Base-by-base conservation (phyloP, 1,140 invertebrate species). In the Philotrypesis tridentata region DNA sequence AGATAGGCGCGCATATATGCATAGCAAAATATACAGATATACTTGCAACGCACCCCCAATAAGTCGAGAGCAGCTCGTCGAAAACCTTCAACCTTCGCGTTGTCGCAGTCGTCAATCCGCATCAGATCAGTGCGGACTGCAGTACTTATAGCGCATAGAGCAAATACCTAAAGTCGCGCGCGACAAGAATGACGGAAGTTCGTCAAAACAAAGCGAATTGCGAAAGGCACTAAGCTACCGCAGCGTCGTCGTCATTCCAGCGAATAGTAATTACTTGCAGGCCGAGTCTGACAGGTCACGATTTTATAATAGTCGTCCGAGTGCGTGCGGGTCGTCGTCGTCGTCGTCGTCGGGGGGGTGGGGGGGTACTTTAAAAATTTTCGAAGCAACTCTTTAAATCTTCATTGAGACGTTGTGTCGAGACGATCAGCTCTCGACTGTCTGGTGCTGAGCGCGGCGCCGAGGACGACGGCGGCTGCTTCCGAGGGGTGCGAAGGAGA, bases 101-200 rank as follows among this genome's bases (percentile, higher is more conserved):
- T n/a, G 48, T 17, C 48, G 48, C 48, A 55, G 48, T 55, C 21
- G 48, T 55, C 48, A 17, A 55, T 55, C 48, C 61, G 61, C 61
- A n/a, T n/a, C n/a, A n/a, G n/a, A n/a, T n/a, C n/a, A 65, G 61
- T 29, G 27, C 61, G 5, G 14, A 60, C 55, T n/a, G 55, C n/a
- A n/a, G n/a, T n/a, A n/a, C n/a, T n/a, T n/a, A n/a, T n/a, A n/a
- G n/a, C n/a, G n/a, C n/a, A n/a, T 60, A 3, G 61, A 29, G 61
- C 4, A 8, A 27, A 17, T 25, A 65, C n/a, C n/a, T n/a, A 29
- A 25, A 65, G 61, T 65, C 61, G 61, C 61, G 61, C 61, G 61
- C 61, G 61, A 65, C 27, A 74, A 61, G 14, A 75, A 61, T 63
- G 55, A 75, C 73, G 48, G 73, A 75, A 75, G 73, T 63, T 3